These are phyloP conservation scores for Beroe ovata DNA, from an alignment of 37 sponge, comb jelly and placozoan species.

Conservation along the genomic window DNA sequence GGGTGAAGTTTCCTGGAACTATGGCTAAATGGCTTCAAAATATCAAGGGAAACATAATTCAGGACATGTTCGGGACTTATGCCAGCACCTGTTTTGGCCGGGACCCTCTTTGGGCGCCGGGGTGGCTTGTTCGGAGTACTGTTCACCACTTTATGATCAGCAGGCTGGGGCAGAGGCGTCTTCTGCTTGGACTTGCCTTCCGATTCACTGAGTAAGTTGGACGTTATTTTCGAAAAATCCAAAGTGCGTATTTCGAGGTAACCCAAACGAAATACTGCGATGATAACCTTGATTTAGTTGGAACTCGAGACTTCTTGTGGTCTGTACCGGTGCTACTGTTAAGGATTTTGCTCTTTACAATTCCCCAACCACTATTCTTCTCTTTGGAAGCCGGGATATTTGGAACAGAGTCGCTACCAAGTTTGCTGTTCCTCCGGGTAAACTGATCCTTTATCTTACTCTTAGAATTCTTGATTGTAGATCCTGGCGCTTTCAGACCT, in stretches of 20 bases:
- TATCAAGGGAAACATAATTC: too few relatives aligned
- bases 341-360: conserved; percentile 22
- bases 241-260: too few relatives aligned
- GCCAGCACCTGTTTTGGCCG: conserved; percentile 4
- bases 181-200: neutral
- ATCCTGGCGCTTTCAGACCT: neutral
- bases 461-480: neutral
- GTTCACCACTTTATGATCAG: conserved; percentile 21
- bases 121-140: conserved; percentile 61
- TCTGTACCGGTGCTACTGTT: too few relatives aligned
- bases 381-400: neutral
- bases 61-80: too few relatives aligned
- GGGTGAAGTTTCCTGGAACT: too few relatives aligned
- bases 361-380: conserved; percentile 12
- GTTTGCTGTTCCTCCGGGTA: neutral
- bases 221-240: neutral
- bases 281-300: neutral
- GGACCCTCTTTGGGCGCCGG: neutral
- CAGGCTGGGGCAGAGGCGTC: too few relatives aligned
- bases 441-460: conserved; percentile 35
- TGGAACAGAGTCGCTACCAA: neutral
- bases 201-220: neutral
- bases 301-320: neutral
- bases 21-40: too few relatives aligned
- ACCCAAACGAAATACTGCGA: too few relatives aligned